phyloP scores from a whole-genome alignment of 2,113 vertebrate genomes.

The Psilopsiagon aymara region DNA sequence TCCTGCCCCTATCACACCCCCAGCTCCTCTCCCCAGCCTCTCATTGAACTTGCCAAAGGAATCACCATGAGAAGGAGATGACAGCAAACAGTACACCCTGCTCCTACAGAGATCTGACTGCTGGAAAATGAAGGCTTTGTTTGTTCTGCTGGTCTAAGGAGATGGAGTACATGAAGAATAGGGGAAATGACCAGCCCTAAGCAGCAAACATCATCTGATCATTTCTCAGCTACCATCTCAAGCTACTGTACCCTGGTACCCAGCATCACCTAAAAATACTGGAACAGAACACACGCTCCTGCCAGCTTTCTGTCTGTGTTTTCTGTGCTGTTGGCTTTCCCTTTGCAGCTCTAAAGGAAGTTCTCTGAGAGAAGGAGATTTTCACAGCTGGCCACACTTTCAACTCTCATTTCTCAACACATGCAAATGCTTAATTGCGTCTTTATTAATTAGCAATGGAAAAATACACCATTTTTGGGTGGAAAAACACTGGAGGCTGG shows the following conservation, averaged over 20 bases:
- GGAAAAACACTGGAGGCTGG: conserved; percentile 13
- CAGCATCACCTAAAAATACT: neutral
- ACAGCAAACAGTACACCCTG: neutral
- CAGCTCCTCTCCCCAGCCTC: neutral
- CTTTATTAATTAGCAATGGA: conserved; percentile 34
- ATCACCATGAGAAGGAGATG: neutral
- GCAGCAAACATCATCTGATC: neutral
- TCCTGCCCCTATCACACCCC: fast-evolving
- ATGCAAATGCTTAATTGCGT: conserved; percentile 26
- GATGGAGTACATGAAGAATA: neutral
- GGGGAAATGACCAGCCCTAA: neutral
- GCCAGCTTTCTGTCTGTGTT: neutral
- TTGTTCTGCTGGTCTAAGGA: neutral
- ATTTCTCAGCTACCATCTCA: neutral
- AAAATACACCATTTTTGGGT: conserved; percentile 20
- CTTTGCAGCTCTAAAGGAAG: conserved; percentile 12
- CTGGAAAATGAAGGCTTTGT: neutral
- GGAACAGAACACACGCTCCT: neutral
- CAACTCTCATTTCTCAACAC: conserved; percentile 12
- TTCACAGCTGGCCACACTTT: conserved; percentile 35
- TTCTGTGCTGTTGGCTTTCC: neutral
- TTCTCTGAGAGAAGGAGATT: neutral
- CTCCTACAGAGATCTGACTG: neutral
- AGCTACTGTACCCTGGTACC: neutral
- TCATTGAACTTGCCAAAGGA: neutral